Base-by-base conservation (phyloP, 1,140 invertebrate genomes). In the Pteromalus puparum region DNA sequence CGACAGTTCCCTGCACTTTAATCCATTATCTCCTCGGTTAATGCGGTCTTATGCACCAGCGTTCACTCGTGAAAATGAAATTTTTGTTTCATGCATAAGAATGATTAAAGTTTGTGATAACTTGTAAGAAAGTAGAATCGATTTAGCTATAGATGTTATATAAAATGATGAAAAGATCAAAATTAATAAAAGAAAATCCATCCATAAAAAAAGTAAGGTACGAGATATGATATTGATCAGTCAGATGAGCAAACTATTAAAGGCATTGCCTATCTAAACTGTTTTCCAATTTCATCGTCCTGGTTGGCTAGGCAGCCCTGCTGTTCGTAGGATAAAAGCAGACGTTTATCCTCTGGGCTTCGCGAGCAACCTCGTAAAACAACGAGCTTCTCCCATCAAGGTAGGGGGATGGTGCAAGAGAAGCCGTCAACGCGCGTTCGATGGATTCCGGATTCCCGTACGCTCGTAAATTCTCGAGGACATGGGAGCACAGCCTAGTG, bases 11-110 rank as follows among this genome's bases (percentile, higher is more conserved):
- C 42, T 72, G 83, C 76, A 85, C 79, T 86, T 84, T 87, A 89
- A 87, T 88, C 85, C 81, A 83, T 87, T 87, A 87, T 86, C 85
- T 79, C 7, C 34, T 21, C 30, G 30, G 30, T 34, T 34, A 34
- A 28, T 7, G 28, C 3, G 21, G 53, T 26, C 10, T 65, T 76
- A 24, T 76, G 10, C 18, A 24, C 24, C 28, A 1, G 18, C 28
- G 26, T 24, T n/a, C n/a, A n/a, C n/a, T n/a, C n/a, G n/a, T n/a
- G n/a, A n/a, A n/a, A n/a, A n/a, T n/a, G n/a, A n/a, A n/a, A 34
- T 34, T 34, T 34, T 34, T 5, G 3, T 34, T 34, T 34, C 6
- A 34, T 34, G 6, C 30, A 5, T 34, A 34, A 34, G 30, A 42
- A 5, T 9, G 38, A 42, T 12, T 42, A 10, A 42, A 42, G 6